phyloP scores from a whole-genome alignment of 2,113 vertebrate genomes.

The Semnornis frantzii region DNA sequence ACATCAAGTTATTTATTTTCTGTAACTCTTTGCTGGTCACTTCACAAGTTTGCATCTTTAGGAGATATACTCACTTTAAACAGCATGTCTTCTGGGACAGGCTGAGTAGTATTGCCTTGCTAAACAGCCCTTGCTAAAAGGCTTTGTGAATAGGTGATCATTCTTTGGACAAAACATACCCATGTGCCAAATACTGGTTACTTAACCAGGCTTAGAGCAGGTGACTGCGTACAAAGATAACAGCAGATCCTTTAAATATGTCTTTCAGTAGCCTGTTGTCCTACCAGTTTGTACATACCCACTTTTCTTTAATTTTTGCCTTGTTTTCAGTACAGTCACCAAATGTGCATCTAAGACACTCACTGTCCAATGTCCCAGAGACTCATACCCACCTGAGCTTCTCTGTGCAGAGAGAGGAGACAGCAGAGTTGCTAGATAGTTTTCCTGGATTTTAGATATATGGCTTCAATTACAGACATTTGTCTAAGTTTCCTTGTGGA shows the following conservation, averaged over 20 bases:
- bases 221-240: background rate
- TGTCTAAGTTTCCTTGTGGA: background rate
- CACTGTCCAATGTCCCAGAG: background rate
- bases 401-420: background rate
- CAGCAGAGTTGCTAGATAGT: background rate
- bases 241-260: background rate
- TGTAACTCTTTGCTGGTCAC: background rate
- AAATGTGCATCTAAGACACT: background rate
- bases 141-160: background rate
- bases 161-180: background rate
- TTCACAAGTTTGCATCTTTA: background rate
- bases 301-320: background rate
- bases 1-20: background rate
- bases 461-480: background rate
- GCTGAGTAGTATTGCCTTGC: background rate
- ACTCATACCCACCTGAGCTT: background rate
- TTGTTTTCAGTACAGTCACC: background rate
- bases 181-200: background rate
- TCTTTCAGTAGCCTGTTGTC: background rate
- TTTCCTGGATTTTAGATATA: accelerated
- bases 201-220: background rate
- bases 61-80: background rate
- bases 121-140: background rate
- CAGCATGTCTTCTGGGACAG: accelerated
- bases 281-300: background rate